Evolutionary conservation across 2,113 vertebrate genomes (phyloP).

Genomic region (Salvelinus sp.): DNA sequence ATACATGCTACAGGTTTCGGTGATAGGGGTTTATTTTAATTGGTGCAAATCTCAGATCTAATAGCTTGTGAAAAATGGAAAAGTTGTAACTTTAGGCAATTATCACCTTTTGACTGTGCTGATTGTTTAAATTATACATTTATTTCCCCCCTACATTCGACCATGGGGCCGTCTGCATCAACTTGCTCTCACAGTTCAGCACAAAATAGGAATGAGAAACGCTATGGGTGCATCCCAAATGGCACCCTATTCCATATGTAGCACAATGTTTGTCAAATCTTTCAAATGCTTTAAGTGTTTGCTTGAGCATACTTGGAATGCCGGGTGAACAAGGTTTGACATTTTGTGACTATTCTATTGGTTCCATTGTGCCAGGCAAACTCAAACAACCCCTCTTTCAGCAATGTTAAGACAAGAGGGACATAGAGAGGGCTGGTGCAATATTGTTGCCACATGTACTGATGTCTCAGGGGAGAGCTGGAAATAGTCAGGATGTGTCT

Average conservation of each 20-base stretch:
- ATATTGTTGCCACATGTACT: conserved; percentile 67
- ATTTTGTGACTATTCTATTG: too few species aligned
- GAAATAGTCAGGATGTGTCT: conserved; percentile 48
- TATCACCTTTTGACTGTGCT: conserved; percentile 4
- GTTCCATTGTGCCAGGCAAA: too few species aligned
- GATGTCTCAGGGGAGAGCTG: conserved; percentile 38
- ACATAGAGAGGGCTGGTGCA: conserved; percentile 51
- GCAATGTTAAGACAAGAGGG: background rate
- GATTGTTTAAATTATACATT: background rate
- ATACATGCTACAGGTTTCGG: background rate
- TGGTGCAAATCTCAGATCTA: background rate
- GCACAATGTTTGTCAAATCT: too few species aligned
- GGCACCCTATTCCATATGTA: too few species aligned
- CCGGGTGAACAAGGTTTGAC: too few species aligned
- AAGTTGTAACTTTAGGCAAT: background rate
- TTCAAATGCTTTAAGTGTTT: too few species aligned
- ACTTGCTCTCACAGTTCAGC: background rate
- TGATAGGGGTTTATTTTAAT: background rate
- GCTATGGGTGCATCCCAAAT: too few species aligned
- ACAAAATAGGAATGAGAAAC: too few species aligned
- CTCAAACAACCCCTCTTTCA: too few species aligned
- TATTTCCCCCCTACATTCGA: background rate
- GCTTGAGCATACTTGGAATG: too few species aligned
- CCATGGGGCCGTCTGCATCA: too few species aligned
- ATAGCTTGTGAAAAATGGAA: background rate